A percentile compares a stretch with the other conserved stretches of the same genome.
phyloP scores from a whole-genome alignment of 2,113 vertebrate species.

The Polypterus senegalus region DNA sequence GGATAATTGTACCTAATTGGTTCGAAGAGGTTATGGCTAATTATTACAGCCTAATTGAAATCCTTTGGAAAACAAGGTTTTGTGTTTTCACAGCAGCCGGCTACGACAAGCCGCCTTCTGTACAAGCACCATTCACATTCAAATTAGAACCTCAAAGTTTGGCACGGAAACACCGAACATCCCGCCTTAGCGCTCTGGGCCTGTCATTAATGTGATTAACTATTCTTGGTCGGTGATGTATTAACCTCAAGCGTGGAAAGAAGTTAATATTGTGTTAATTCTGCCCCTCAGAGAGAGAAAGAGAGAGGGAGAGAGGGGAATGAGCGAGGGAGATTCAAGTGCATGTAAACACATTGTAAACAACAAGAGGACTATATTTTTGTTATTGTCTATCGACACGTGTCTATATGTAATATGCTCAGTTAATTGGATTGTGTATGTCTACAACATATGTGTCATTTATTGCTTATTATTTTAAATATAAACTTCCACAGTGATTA shows the following conservation, averaged over 20 bases:
- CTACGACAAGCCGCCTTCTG: constrained; percentile 40
- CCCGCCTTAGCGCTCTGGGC: constrained; percentile 32
- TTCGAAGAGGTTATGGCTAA: constrained; percentile 28
- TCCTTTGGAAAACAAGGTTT: constrained; percentile 32
- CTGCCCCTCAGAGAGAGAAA: constrained; percentile 1
- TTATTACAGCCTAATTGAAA: constrained; percentile 50
- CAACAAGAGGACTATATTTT: too few species aligned
- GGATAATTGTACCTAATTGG: constrained; percentile 57
- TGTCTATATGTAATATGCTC: too few species aligned
- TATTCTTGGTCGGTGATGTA: constrained; percentile 35
- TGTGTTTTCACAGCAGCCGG: constrained; percentile 35
- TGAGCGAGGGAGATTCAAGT: too few species aligned
- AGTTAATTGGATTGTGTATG: too few species aligned
- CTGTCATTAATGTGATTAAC: constrained; percentile 29
- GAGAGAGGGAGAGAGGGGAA: too few species aligned
- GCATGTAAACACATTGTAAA: too few species aligned
- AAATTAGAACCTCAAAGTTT: constrained; percentile 56
- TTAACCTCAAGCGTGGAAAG: constrained; percentile 47
- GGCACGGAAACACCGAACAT: constrained; percentile 42
- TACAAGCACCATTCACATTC: constrained; percentile 59
- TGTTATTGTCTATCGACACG: too few species aligned
- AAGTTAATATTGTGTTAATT: constrained; percentile 39
- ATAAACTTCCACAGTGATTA: too few species aligned
- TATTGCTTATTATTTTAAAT: too few species aligned
- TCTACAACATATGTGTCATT: too few species aligned